These are phyloP conservation scores for Ruditapes philippinarum DNA, from an alignment of 1,140 invertebrate species.

Conservation along the genomic window DNA sequence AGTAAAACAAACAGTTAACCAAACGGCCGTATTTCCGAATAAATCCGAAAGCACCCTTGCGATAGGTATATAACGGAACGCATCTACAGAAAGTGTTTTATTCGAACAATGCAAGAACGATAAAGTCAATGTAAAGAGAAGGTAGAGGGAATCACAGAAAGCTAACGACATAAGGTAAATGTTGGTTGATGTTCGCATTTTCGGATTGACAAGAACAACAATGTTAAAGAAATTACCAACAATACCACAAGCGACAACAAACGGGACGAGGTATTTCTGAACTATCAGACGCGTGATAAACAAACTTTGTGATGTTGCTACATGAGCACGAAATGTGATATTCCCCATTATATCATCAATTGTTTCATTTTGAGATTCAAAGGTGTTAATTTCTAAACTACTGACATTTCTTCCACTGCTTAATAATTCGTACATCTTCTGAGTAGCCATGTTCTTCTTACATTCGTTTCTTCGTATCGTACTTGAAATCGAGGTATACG, in stretches of 20 bases:
- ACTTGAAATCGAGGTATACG: no score
- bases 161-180: conserved; percentile 91
- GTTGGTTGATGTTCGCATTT: conserved; percentile 93
- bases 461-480: no score
- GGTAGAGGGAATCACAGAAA: conserved; percentile 91
- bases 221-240: conserved; percentile 81
- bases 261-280: conserved; percentile 77
- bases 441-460: no score
- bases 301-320: conserved; percentile 27
- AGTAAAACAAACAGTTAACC: conserved; percentile 93
- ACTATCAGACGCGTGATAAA: conserved; percentile 77
- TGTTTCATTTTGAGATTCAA: not conserved
- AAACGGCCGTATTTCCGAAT: conserved; percentile 91
- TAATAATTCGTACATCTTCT: no score
- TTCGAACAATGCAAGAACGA: conserved; percentile 77
- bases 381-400: not conserved
- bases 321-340: not conserved
- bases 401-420: not conserved
- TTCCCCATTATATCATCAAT: not conserved
- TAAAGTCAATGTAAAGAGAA: conserved; percentile 88
- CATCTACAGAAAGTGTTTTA: conserved; percentile 44
- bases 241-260: conserved; percentile 86
- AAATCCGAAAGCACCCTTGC: conserved; percentile 90
- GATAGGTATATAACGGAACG: conserved; percentile 87
- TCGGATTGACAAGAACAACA: conserved; percentile 89